These are phyloP conservation scores for Sturnira hondurensis DNA, from an alignment of 2,113 vertebrate genomes.

Conservation along the genomic window DNA sequence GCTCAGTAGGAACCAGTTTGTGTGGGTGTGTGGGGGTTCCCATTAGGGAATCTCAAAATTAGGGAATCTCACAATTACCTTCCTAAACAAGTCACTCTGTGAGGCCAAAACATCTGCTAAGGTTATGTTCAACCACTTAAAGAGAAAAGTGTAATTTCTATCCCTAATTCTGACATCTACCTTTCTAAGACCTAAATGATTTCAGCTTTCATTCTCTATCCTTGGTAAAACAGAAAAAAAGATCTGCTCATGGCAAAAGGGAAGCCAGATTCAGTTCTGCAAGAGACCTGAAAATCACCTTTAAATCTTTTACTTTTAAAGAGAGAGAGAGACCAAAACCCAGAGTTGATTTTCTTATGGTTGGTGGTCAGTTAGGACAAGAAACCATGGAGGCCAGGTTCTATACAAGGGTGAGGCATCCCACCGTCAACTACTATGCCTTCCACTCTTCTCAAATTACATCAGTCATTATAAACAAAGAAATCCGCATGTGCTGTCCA, in stretches of 20 bases:
- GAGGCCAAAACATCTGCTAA: not conserved
- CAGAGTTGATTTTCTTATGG: not conserved
- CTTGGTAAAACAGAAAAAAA: slow-evolving; percentile 1
- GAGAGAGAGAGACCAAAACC: not conserved
- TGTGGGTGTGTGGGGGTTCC: not conserved
- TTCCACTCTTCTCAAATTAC: not conserved
- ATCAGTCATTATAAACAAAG: not conserved
- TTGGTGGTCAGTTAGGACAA: not conserved
- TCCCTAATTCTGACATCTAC: not conserved
- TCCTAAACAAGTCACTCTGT: not conserved
- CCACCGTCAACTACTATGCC: not conserved
- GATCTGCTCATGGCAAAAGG: slow-evolving; percentile 7
- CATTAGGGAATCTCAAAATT: not conserved
- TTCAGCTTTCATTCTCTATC: not conserved
- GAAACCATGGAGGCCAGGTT: not conserved
- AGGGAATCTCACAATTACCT: not conserved
- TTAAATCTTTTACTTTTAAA: not conserved
- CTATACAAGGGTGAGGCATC: not conserved
- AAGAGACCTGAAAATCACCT: not conserved
- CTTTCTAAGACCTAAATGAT: not conserved
- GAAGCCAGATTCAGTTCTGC: not conserved
- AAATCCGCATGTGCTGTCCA: not conserved
- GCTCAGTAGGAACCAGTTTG: not conserved
- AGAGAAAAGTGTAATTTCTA: not conserved
- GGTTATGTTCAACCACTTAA: not conserved